phyloP scores from a whole-genome alignment of 2,797 vertebrate species.

The Harpagifer antarcticus region DNA sequence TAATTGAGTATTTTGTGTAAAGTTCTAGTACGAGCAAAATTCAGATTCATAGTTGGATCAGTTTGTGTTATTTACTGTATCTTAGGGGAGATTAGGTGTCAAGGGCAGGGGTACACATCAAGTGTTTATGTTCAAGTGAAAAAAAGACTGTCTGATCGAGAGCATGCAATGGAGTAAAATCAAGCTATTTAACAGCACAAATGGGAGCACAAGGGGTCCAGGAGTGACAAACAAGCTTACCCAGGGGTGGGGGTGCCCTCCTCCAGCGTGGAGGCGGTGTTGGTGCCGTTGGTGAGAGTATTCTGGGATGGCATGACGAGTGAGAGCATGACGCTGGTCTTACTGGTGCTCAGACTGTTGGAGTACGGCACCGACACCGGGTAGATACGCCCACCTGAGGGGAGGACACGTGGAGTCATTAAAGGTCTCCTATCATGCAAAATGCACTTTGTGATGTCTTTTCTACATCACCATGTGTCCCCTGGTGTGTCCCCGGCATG shows the following conservation, averaged over 20 bases:
- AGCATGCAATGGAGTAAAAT: not conserved
- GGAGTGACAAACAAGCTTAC: slow-evolving; percentile 51
- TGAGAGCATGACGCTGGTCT: slow-evolving; percentile 97
- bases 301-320: slow-evolving; percentile 97
- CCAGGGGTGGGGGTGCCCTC: slow-evolving; percentile 93
- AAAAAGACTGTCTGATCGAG: too few species aligned
- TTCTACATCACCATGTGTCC: too few species aligned
- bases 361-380: slow-evolving; percentile 97
- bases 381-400: slow-evolving; percentile 92
- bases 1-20: too few species aligned
- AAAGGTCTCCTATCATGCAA: too few species aligned
- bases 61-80: too few species aligned
- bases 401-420: not conserved
- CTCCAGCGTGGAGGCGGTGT: slow-evolving; percentile 93
- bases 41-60: too few species aligned
- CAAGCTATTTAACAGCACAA: not conserved
- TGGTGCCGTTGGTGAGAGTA: slow-evolving; percentile 96
- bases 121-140: too few species aligned
- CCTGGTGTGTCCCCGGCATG: too few species aligned
- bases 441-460: too few species aligned
- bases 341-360: slow-evolving; percentile 94
- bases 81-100: too few species aligned
- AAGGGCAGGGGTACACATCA: too few species aligned
- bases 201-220: not conserved
- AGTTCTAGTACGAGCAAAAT: too few species aligned